Conservation (phyloP, 1,140 invertebrate genomes). For the Bombus haemorrhoidalis region DNA sequence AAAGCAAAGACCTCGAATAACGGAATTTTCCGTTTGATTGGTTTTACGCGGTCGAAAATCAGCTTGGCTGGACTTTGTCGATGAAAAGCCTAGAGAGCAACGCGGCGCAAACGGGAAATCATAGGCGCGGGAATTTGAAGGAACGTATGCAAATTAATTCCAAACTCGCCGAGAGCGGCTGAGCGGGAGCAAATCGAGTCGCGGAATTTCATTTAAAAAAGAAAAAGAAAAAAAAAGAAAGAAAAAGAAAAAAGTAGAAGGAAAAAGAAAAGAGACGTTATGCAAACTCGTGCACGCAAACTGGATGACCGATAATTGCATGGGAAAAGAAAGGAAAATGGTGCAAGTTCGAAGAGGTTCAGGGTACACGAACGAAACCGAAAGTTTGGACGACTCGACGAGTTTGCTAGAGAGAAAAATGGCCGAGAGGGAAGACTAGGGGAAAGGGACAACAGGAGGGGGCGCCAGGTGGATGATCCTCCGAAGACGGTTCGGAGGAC, state of each 20-base stretch:
- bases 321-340: background rate
- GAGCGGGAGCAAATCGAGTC: background rate
- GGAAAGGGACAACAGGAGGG: conserved; percentile 42
- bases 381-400: conserved; percentile 28
- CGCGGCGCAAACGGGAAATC: background rate
- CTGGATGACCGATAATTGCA: background rate
- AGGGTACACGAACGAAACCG: background rate
- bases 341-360: background rate
- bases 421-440: background rate
- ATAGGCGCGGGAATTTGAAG: background rate
- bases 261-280: background rate
- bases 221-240: background rate
- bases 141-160: background rate
- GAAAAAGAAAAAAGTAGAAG: background rate
- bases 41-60: background rate
- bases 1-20: background rate
- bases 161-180: background rate
- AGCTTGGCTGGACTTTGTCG: background rate
- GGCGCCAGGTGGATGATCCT: conserved; percentile 71
- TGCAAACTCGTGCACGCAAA: background rate
- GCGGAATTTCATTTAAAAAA: background rate
- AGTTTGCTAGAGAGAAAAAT: conserved; percentile 5
- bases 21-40: background rate
- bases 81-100: background rate
- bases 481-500: conserved; percentile 52